These are phyloP conservation scores for Poeciliopsis prolifica DNA, from an alignment of 2,113 vertebrate genomes.

Conservation along the genomic window DNA sequence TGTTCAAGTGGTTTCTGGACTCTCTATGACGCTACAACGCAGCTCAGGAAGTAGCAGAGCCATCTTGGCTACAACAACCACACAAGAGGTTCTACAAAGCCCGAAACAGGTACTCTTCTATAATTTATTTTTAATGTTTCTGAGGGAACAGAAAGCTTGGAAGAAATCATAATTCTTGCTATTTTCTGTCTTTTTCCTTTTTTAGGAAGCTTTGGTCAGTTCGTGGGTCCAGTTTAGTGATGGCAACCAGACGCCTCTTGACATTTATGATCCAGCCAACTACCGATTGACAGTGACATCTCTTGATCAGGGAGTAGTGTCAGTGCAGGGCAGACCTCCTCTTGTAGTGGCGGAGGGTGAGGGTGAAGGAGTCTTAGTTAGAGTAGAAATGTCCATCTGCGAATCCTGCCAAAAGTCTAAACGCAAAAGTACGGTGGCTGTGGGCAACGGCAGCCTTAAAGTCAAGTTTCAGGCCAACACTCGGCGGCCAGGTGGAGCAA, in stretches of 20 bases:
- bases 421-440: constrained; percentile 87
- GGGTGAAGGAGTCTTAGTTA: constrained; percentile 87
- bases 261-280: constrained; percentile 87
- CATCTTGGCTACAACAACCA: constrained; percentile 85
- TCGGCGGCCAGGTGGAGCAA: constrained; percentile 61
- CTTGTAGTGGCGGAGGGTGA: constrained; percentile 84
- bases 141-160: neutral
- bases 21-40: constrained; percentile 90
- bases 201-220: constrained; percentile 91
- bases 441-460: constrained; percentile 84
- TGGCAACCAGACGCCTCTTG: constrained; percentile 88
- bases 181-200: constrained; percentile 6
- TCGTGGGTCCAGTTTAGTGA: constrained; percentile 95
- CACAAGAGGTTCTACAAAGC: constrained; percentile 85
- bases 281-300: constrained; percentile 85
- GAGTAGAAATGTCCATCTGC: constrained; percentile 88
- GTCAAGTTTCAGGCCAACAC: constrained; percentile 84
- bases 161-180: constrained; percentile 2
- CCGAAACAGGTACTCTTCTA: constrained; percentile 84
- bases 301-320: constrained; percentile 87
- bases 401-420: constrained; percentile 91
- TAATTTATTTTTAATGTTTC: neutral
- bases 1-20: constrained; percentile 87
- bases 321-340: constrained; percentile 80
- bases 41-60: constrained; percentile 90